These are phyloP conservation scores for Geodia barretti DNA, from an alignment of 37 sponge, comb jelly and placozoan species.

Conservation along the genomic window DNA sequence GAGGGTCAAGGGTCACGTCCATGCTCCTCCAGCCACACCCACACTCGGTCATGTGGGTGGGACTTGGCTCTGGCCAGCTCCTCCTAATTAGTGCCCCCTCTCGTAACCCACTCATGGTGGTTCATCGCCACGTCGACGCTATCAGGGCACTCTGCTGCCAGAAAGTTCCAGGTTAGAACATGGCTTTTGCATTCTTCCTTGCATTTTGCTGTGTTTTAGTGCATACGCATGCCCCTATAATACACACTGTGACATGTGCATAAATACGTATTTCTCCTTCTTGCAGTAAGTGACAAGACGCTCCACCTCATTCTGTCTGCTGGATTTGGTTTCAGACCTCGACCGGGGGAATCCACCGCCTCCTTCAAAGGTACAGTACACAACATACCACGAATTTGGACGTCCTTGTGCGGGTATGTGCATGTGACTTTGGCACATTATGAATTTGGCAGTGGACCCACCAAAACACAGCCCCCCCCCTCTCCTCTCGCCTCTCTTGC, in stretches of 20 bases:
- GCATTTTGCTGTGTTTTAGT: too few species aligned
- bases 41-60: slow-evolving; percentile 63
- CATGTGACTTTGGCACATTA: too few species aligned
- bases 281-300: slow-evolving; percentile 30
- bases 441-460: background rate
- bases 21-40: slow-evolving; percentile 58
- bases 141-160: slow-evolving; percentile 30
- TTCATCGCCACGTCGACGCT: slow-evolving; percentile 35
- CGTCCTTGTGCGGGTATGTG: too few species aligned
- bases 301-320: slow-evolving; percentile 48
- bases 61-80: slow-evolving; percentile 69
- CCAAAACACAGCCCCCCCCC: background rate
- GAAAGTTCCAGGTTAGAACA: slow-evolving; percentile 32
- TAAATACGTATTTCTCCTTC: background rate
- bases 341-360: background rate
- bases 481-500: background rate
- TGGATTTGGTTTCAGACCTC: slow-evolving; percentile 58
- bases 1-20: slow-evolving; percentile 31
- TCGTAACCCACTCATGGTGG: slow-evolving; percentile 42
- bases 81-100: slow-evolving; percentile 59
- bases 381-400: background rate
- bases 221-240: too few species aligned
- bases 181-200: background rate
- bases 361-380: background rate
- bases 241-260: too few species aligned